Conservation (phyloP, 2,888 invertebrate species). For the Drosophila phalerata region DNA sequence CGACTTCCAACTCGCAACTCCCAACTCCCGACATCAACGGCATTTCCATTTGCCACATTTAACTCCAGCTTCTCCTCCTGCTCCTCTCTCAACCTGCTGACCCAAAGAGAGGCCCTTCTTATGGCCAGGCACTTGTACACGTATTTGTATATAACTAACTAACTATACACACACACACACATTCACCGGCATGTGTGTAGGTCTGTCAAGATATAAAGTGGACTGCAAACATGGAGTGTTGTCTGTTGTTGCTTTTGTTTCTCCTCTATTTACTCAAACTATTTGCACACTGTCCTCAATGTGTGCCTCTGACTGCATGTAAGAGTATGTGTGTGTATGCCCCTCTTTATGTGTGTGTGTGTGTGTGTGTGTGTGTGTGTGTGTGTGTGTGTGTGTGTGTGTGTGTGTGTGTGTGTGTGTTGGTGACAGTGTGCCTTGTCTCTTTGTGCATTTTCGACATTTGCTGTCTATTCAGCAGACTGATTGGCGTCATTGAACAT, state of each 20-base stretch:
- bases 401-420: slow-evolving; percentile 5
- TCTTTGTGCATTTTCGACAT: slow-evolving; percentile 39
- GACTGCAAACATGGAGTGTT: slow-evolving; percentile 63
- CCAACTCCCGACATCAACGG: background rate
- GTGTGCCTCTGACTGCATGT: slow-evolving; percentile 18
- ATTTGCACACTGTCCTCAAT: slow-evolving; percentile 55
- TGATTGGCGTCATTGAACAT: slow-evolving; percentile 50
- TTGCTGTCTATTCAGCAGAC: slow-evolving; percentile 49
- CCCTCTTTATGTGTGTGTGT: slow-evolving; percentile 7
- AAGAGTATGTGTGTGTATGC: slow-evolving; percentile 1
- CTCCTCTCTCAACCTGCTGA: slow-evolving; percentile 24
- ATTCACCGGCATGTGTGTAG: background rate
- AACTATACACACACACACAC: slow-evolving; percentile 32
- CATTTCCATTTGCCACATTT: slow-evolving; percentile 7
- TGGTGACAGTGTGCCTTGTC: slow-evolving; percentile 4
- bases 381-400: slow-evolving; percentile 7
- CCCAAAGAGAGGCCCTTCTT: slow-evolving; percentile 30
- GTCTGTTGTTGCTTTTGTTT: slow-evolving; percentile 41
- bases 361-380: slow-evolving; percentile 17
- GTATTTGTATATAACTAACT: slow-evolving; percentile 78
- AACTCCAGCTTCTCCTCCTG: background rate
- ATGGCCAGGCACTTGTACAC: slow-evolving; percentile 56
- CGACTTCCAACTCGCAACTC: background rate
- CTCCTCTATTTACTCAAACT: slow-evolving; percentile 67
- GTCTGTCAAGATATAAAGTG: slow-evolving; percentile 53